These are phyloP conservation scores for Prietella phreatophila DNA, from an alignment of 2,113 vertebrate species.

Conservation along the genomic window DNA sequence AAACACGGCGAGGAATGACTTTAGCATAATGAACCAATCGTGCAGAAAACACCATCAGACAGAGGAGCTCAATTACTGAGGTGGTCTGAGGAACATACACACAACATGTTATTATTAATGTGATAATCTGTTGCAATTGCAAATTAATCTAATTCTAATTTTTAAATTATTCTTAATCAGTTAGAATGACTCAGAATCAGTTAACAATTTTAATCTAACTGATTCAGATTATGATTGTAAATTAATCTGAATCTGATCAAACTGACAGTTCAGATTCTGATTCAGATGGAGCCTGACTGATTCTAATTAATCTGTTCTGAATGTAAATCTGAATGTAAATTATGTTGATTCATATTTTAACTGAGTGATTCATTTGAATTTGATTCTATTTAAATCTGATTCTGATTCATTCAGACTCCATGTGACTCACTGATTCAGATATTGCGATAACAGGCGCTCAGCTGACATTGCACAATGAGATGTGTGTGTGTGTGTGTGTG, in stretches of 20 bases:
- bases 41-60: constrained; percentile 77
- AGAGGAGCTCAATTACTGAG: constrained; percentile 78
- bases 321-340: background rate
- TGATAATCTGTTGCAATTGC: background rate
- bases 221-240: background rate
- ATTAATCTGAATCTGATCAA: background rate
- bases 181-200: no score
- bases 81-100: constrained; percentile 72
- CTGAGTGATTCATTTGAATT: background rate
- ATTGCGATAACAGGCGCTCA: background rate
- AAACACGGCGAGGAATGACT: constrained; percentile 77
- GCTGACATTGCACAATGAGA: background rate
- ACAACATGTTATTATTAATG: background rate
- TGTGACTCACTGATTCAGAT: background rate
- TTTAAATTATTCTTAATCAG: background rate
- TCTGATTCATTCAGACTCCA: background rate
- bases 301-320: background rate
- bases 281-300: background rate
- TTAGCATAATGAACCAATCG: constrained; percentile 84
- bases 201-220: background rate
- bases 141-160: background rate
- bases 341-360: background rate
- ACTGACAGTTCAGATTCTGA: background rate
- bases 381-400: background rate
- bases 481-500: background rate